These are phyloP conservation scores for Drosophila oshimai DNA, from an alignment of 1,140 invertebrate genomes.

Conservation along the genomic window DNA sequence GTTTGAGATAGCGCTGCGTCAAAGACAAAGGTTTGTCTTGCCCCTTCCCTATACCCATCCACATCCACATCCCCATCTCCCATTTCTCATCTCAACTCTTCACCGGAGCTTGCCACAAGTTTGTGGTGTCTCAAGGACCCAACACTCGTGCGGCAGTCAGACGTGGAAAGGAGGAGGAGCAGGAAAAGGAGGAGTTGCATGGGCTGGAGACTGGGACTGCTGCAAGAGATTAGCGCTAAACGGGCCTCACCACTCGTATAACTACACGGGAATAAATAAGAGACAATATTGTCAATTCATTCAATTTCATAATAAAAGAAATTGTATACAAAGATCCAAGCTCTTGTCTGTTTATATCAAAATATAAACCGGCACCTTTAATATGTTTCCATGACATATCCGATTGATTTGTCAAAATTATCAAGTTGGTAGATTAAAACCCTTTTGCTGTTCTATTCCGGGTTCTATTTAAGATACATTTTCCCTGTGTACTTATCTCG, in stretches of 20 bases:
- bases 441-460: neutral
- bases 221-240: slow-evolving; percentile 51
- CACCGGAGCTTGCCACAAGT: slow-evolving; percentile 14
- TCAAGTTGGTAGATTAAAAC: neutral
- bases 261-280: neutral
- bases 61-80: neutral
- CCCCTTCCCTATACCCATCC: neutral
- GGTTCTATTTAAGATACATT: neutral
- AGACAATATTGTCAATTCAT: neutral
- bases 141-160: slow-evolving; percentile 33
- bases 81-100: neutral
- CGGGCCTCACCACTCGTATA: slow-evolving; percentile 4
- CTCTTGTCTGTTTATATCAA: too few relatives aligned
- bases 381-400: neutral
- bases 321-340: too few relatives aligned
- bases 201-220: neutral
- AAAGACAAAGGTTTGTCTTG: slow-evolving; percentile 48
- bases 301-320: too few relatives aligned
- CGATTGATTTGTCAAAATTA: neutral
- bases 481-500: slow-evolving; percentile 14
- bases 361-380: too few relatives aligned
- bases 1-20: slow-evolving; percentile 50
- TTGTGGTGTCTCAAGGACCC: slow-evolving; percentile 50
- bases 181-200: neutral
- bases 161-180: slow-evolving; percentile 8